Evolutionary conservation across 2,888 invertebrate genomes (phyloP).

Genomic region (Danaus chrysippus): DNA sequence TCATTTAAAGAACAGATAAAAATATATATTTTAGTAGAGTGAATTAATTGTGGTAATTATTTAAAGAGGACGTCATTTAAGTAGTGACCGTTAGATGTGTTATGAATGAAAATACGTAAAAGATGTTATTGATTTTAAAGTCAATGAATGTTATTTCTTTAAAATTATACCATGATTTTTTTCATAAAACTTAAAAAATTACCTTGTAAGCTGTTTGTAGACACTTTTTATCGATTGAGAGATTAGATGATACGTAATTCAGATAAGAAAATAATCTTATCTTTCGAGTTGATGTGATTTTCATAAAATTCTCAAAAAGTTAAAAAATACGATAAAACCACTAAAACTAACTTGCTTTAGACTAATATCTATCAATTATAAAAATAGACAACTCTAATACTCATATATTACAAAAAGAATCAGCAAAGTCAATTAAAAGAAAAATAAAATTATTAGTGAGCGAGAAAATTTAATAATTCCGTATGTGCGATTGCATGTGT

Average conservation of each 20-base stretch:
- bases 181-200: background rate
- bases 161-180: no score
- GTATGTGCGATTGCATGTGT: slow-evolving; percentile 34
- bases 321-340: background rate
- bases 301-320: background rate
- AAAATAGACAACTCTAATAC: no score
- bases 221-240: background rate
- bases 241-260: slow-evolving; percentile 1
- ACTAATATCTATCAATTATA: background rate
- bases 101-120: no score
- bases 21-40: no score
- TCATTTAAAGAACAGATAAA: no score
- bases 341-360: background rate
- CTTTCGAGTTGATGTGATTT: background rate
- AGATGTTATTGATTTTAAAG: no score
- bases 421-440: background rate
- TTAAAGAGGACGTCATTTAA: no score
- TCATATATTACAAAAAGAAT: background rate
- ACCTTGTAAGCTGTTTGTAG: background rate
- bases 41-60: no score
- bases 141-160: no score
- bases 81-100: no score
- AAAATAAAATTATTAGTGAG: background rate
- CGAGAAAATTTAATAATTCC: slow-evolving; percentile 13
- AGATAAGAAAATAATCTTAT: slow-evolving; percentile 2